phyloP scores from a whole-genome alignment of 2,888 invertebrate species.

The Tridacna gigas region DNA sequence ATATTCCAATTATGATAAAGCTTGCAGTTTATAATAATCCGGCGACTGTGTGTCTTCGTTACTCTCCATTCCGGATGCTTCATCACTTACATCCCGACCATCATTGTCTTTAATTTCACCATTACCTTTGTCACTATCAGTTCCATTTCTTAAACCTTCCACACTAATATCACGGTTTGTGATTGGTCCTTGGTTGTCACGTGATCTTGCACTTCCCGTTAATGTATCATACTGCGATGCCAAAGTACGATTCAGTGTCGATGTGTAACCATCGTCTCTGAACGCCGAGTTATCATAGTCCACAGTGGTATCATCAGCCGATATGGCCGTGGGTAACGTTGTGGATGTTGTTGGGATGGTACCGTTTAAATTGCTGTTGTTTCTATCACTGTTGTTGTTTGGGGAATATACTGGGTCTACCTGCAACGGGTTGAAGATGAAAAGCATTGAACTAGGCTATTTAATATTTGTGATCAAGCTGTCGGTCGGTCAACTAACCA shows the following conservation, averaged over 20 bases:
- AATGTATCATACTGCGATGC: slow-evolving; percentile 5
- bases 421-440: background rate
- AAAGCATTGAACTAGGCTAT: background rate
- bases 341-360: slow-evolving; percentile 18
- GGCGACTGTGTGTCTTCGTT: slow-evolving; percentile 8
- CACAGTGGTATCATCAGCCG: background rate
- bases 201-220: slow-evolving; percentile 13
- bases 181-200: background rate
- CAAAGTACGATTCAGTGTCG: background rate
- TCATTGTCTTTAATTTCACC: background rate
- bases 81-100: background rate
- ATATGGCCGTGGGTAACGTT: background rate
- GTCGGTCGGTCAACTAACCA: background rate
- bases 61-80: background rate
- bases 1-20: background rate
- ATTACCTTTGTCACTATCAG: background rate
- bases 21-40: slow-evolving; percentile 14
- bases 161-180: background rate
- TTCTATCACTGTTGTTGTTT: slow-evolving; percentile 4
- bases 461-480: background rate
- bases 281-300: slow-evolving; percentile 20
- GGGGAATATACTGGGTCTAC: background rate
- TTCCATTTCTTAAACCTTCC: background rate
- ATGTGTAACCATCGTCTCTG: slow-evolving; percentile 14
- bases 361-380: background rate